Conservation (phyloP, 2,888 invertebrate species). For the Morpho achilles region DNA sequence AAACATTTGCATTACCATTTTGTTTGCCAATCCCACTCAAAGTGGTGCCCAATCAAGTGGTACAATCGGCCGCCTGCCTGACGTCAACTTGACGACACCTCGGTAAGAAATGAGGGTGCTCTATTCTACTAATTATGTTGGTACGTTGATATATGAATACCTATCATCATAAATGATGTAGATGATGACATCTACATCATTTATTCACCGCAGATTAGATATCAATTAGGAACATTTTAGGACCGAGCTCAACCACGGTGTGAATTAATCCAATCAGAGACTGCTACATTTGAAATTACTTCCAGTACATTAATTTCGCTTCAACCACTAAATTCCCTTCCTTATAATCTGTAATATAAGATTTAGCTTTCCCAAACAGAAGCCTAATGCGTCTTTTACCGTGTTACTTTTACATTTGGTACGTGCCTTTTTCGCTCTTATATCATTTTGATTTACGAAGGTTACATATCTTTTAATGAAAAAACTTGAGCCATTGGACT, state of each 20-base stretch:
- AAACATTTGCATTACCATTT: not conserved
- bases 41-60: too few relatives aligned
- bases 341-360: constrained; percentile 2
- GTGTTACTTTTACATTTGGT: not conserved
- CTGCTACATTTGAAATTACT: constrained; percentile 14
- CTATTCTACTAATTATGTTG: too few relatives aligned
- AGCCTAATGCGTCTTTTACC: not conserved
- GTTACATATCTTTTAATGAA: too few relatives aligned
- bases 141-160: too few relatives aligned
- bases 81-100: too few relatives aligned
- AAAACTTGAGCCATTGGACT: too few relatives aligned
- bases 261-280: constrained; percentile 17
- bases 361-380: not conserved
- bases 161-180: too few relatives aligned
- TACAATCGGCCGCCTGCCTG: not conserved
- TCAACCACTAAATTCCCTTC: constrained; percentile 21
- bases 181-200: too few relatives aligned
- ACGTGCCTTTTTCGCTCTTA: too few relatives aligned
- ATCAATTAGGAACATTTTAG: constrained; percentile 5
- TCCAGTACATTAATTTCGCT: constrained; percentile 20
- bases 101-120: too few relatives aligned
- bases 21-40: not conserved
- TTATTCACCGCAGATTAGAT: constrained; percentile 11
- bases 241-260: constrained; percentile 6
- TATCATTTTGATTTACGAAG: too few relatives aligned